phyloP scores from a whole-genome alignment of 2,888 invertebrate species.

The Griposia aprilina region DNA sequence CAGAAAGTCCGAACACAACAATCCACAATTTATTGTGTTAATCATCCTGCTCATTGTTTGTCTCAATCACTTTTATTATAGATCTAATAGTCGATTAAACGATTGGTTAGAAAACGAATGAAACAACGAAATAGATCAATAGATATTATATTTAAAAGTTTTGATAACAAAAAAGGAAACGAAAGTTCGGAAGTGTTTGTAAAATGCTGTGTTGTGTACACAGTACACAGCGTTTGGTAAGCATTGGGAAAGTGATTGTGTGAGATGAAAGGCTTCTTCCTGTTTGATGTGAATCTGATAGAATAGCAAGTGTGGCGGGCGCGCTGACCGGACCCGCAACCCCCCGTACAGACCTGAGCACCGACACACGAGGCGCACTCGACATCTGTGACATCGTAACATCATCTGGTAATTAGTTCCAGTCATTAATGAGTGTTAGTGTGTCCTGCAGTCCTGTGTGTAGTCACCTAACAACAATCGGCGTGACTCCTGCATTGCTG shows the following conservation, averaged over 20 bases:
- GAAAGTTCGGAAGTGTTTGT: slow-evolving; percentile 34
- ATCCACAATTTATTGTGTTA: slow-evolving; percentile 43
- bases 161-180: slow-evolving; percentile 34
- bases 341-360: slow-evolving; percentile 44
- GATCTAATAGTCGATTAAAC: slow-evolving; percentile 41
- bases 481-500: neutral
- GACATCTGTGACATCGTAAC: no score
- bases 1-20: slow-evolving; percentile 6
- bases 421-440: no score
- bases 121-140: slow-evolving; percentile 44
- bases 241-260: slow-evolving; percentile 46
- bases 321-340: slow-evolving; percentile 20
- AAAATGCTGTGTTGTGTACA: slow-evolving; percentile 17
- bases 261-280: slow-evolving; percentile 67
- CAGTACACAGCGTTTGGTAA: slow-evolving; percentile 14
- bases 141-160: slow-evolving; percentile 38
- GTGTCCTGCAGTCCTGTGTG: neutral
- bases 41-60: slow-evolving; percentile 59
- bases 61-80: slow-evolving; percentile 34
- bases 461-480: neutral
- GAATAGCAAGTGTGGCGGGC: slow-evolving; percentile 54
- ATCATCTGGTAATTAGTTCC: no score
- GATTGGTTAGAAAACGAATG: slow-evolving; percentile 30
- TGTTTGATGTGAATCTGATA: slow-evolving; percentile 64
- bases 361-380: slow-evolving; percentile 38